Evolutionary conservation across 2,113 vertebrate genomes (phyloP).

Genomic region (Halcyon senegalensis): DNA sequence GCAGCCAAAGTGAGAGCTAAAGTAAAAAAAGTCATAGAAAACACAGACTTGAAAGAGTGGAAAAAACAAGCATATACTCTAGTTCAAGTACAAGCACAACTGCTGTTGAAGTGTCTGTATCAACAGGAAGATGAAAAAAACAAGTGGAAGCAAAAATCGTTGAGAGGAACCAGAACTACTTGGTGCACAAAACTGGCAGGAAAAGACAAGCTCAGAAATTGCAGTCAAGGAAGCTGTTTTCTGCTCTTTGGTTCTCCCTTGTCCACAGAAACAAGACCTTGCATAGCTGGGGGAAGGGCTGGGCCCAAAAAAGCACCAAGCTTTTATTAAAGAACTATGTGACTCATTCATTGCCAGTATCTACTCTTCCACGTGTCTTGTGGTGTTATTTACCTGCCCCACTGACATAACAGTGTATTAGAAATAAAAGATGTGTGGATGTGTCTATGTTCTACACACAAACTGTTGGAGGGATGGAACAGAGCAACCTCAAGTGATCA

Average conservation of each 20-base stretch:
- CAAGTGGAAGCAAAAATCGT: not conserved
- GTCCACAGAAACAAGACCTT: not conserved
- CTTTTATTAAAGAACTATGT: not conserved
- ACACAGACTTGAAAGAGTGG: not conserved
- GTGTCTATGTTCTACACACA: not conserved
- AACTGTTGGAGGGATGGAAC: not conserved
- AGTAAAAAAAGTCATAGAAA: not conserved
- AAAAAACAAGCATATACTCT: not conserved
- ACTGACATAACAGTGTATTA: not conserved
- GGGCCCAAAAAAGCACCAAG: not conserved
- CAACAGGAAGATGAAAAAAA: not conserved
- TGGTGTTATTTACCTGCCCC: not conserved
- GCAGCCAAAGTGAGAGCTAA: not conserved
- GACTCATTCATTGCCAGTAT: not conserved
- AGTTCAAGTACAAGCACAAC: not conserved
- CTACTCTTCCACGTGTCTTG: not conserved
- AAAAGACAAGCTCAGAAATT: not conserved
- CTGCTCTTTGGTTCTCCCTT: not conserved
- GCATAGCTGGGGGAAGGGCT: not conserved
- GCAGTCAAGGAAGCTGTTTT: not conserved
- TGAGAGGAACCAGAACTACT: not conserved
- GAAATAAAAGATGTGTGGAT: not conserved
- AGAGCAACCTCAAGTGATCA: not conserved
- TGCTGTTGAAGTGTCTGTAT: not conserved
- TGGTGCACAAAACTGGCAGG: not conserved